These are phyloP conservation scores for Hemichromis elongatus DNA, from an alignment of 2,113 vertebrate species.

Conservation along the genomic window DNA sequence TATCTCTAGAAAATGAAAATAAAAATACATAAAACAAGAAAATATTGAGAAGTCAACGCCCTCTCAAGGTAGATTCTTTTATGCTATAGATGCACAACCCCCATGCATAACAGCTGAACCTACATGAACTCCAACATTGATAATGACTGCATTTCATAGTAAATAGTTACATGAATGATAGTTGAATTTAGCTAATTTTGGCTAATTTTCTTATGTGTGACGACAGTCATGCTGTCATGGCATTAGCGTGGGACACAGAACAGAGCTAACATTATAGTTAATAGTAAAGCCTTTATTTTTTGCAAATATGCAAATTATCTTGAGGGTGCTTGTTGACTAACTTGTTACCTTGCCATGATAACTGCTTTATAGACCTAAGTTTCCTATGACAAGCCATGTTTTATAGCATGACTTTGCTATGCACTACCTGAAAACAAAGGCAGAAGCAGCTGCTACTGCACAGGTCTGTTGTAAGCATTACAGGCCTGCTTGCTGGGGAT, in stretches of 20 bases:
- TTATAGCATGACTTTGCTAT: background rate
- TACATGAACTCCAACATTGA: background rate
- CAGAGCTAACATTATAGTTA: background rate
- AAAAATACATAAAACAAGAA: background rate
- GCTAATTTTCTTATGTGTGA: background rate
- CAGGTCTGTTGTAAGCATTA: conserved; percentile 20
- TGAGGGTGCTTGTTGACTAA: background rate
- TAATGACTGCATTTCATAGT: background rate
- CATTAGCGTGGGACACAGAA: background rate
- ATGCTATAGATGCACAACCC: background rate
- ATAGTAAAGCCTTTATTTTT: background rate
- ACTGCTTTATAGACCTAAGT: background rate
- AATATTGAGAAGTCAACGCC: background rate
- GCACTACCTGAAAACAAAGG: background rate
- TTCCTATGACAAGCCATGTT: background rate
- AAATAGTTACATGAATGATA: background rate
- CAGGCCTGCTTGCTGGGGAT: conserved; percentile 13
- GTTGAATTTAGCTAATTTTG: background rate
- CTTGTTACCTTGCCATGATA: background rate
- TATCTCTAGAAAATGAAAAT: background rate
- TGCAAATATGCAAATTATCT: background rate
- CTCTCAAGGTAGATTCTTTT: background rate
- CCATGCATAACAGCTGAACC: background rate
- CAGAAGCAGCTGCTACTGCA: background rate
- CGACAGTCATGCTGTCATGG: background rate